These are phyloP conservation scores for Cichlasoma orientale DNA, from an alignment of 2,797 vertebrate species.

Conservation along the genomic window DNA sequence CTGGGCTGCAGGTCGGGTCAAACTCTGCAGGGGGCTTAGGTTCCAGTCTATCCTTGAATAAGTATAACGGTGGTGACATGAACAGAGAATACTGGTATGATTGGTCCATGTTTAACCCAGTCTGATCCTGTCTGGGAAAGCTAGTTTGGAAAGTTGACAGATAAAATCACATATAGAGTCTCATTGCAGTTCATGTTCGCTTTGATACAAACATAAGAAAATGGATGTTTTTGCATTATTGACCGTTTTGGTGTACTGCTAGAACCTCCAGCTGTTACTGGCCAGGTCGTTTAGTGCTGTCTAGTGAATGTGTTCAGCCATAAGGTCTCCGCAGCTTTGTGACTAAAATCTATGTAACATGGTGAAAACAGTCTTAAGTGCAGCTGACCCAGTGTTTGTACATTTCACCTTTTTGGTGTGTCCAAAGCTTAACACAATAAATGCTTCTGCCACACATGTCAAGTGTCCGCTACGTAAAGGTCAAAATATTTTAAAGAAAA, in stretches of 20 bases:
- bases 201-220: too few relatives aligned
- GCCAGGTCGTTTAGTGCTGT: too few relatives aligned
- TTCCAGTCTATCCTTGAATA: neutral
- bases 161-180: neutral
- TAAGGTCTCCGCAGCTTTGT: too few relatives aligned
- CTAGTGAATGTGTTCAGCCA: too few relatives aligned
- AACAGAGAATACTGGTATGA: too few relatives aligned
- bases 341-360: too few relatives aligned
- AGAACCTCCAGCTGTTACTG: too few relatives aligned
- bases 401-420: neutral
- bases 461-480: neutral
- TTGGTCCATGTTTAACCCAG: neutral
- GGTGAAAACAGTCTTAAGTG: neutral
- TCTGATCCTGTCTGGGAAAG: neutral
- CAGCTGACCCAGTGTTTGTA: neutral
- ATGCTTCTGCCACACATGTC: neutral
- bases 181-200: too few relatives aligned
- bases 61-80: neutral
- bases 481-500: slow-evolving; percentile 9
- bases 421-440: neutral
- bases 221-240: too few relatives aligned
- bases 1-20: neutral
- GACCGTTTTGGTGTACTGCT: too few relatives aligned
- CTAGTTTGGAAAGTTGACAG: neutral
- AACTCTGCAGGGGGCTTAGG: neutral